Base-by-base conservation (phyloP, 2,888 invertebrate species). In the Agrochola litura region DNA sequence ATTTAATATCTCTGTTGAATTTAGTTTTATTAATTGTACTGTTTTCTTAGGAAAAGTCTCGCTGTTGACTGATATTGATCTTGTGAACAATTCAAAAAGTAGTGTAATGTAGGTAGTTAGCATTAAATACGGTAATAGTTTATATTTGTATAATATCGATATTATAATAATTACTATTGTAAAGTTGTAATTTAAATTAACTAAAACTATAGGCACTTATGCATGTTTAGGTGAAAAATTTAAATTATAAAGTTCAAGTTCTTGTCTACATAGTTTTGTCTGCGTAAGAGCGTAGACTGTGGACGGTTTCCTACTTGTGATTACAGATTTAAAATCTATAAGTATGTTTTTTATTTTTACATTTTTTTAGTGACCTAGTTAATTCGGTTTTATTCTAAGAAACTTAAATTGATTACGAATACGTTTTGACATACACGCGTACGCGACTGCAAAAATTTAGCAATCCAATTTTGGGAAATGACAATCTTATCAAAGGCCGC, bases 251-350 rank as follows among this genome's bases (percentile, higher is more conserved):
- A 76, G 83, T 75, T 77, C 54, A 81, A 66, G 83, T 75, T 77
- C 54, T 64, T 76, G 63, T 76, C 66, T 74, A 37, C 52, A 41
- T 71, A 56, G 66, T 74, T 81, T 56, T 73, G 69, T 66, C 70
- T 79, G 67, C 81, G 69, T 79, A 81, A 73, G 67, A 81, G 67
- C 77, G 71, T 84, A 82, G 76, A 77, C 78, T 79, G 79, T 81
- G 76, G 70, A 84, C 71, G 63, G 73, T 73, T 74, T 74, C 68
- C 61, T 81, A 73, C 69, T 79, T 67, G 75, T 82, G 71, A 88
- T 84, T 89, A 88, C 77, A 89, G 79, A 89, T 87, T 88, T 63
- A 58, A 80, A 88, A 88, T 85, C 79, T 87, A 75, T 3, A 4
- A 25, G 58, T 56, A 6, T 30, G 61, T 56, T 61, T 56, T 77